These are phyloP conservation scores for Pseudolycoriella hygida DNA, from an alignment of 2,888 invertebrate genomes.

Conservation along the genomic window DNA sequence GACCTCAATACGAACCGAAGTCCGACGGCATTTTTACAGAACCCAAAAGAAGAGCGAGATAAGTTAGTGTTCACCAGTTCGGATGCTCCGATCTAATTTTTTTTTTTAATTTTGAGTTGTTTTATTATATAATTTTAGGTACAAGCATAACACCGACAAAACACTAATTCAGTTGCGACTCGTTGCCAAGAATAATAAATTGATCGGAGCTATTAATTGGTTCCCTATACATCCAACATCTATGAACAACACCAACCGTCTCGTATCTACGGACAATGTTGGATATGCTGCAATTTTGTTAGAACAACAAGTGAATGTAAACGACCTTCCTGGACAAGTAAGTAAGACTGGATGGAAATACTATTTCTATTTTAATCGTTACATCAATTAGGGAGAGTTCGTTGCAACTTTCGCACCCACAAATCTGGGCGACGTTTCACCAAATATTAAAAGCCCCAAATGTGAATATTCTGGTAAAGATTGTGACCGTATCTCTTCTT, in stretches of 20 bases:
- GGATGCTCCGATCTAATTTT: too few species aligned
- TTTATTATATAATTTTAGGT: too few species aligned
- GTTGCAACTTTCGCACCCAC: constrained; percentile 84
- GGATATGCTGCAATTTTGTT: constrained; percentile 75
- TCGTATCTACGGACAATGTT: constrained; percentile 81
- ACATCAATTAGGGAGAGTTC: constrained; percentile 46
- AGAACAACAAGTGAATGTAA: constrained; percentile 60
- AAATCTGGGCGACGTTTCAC: constrained; percentile 87
- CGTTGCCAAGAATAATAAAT: constrained; percentile 32
- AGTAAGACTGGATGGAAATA: constrained; percentile 11
- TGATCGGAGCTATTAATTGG: constrained; percentile 80
- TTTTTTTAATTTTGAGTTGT: too few species aligned
- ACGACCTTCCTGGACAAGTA: constrained; percentile 57
- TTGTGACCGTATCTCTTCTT: constrained; percentile 56
- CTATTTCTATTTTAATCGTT: background rate
- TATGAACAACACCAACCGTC: constrained; percentile 84
- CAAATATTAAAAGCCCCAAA: constrained; percentile 70
- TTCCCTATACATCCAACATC: constrained; percentile 87
- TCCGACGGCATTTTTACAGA: constrained; percentile 59
- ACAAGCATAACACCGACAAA: constrained; percentile 63
- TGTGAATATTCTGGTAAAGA: constrained; percentile 59
- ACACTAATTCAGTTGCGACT: constrained; percentile 65
- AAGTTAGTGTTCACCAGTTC: too few species aligned
- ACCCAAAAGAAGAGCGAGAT: constrained; percentile 19
- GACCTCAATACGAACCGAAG: constrained; percentile 81